phyloP scores from a whole-genome alignment of 2,888 invertebrate genomes.

The Trichopoda pennipes region DNA sequence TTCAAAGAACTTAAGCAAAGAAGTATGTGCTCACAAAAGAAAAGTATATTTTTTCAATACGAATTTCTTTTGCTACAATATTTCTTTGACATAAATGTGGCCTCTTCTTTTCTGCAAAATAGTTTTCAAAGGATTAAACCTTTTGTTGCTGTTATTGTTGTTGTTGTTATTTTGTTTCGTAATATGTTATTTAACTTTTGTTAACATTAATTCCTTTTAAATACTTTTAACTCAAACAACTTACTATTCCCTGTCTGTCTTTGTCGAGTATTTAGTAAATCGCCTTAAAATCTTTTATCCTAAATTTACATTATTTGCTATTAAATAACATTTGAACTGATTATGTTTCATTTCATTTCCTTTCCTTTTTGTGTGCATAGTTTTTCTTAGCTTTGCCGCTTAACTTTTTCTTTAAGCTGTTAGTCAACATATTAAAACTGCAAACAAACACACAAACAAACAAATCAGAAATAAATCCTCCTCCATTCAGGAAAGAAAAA shows the following conservation, averaged over 20 bases:
- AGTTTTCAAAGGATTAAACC: not conserved
- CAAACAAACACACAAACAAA: constrained; percentile 5
- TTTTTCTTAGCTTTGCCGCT: constrained; percentile 8
- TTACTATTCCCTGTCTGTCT: constrained; percentile 1
- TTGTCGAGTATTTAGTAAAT: constrained; percentile 48
- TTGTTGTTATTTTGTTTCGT: too few relatives aligned
- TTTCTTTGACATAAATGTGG: too few relatives aligned
- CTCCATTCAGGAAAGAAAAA: not conserved
- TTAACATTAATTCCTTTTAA: not conserved
- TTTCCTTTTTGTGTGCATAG: too few relatives aligned
- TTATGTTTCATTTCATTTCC: not conserved
- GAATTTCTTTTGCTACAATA: not conserved
- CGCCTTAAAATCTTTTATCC: constrained; percentile 55
- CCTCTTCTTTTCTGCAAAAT: too few relatives aligned
- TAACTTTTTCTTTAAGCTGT: constrained; percentile 19
- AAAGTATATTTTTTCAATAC: not conserved
- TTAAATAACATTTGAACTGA: constrained; percentile 49
- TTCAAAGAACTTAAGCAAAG: constrained; percentile 5
- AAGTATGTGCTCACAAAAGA: not conserved
- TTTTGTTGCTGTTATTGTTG: too few relatives aligned
- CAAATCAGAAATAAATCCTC: constrained; percentile 13
- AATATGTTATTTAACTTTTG: not conserved
- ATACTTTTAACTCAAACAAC: not conserved
- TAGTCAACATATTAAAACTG: constrained; percentile 50
- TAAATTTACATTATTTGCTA: constrained; percentile 57